Base-by-base conservation (phyloP, 2,888 invertebrate species). In the Phrixothrix hirtus region DNA sequence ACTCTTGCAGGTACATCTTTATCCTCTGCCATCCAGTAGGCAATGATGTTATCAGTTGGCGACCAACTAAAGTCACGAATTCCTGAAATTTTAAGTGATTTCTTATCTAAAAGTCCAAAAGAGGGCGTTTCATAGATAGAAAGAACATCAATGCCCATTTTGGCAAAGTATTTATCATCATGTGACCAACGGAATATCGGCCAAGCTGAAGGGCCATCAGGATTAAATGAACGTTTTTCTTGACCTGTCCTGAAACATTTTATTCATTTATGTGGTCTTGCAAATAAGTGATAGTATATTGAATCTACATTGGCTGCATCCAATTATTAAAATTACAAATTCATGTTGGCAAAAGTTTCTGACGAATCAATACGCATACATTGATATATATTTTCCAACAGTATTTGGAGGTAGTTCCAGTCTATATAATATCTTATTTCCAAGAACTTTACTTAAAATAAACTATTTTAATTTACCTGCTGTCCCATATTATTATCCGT, bases 11-110 rank as follows among this genome's bases (percentile, higher is more conserved):
- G 97, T 1, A 95, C 95, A 71, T 95, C 92, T 70, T 96, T 95
- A 70, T 94, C 89, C 77, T 99, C 99, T 0, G 96, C 95, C 2
- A 97, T 95, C 96, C 98, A 99, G 75, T 96, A 99, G 0, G 97
- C 97, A 35, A 99, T 84, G 25, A 92, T 83, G 71, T 96, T 97
- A 73, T 97, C 95, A 0, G 95, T 91, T 0, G 99, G 98, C 0
- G 97, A 98, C 98, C 99, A 99, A 63, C 90, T 89, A 77, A 99
- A 98, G 69, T 96, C 95, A 60, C 92, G 81, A 65, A 95, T 92
- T 29, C 92, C 92, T 3, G 86, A 82, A 31, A 92, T 88, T 74
- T 95, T 96, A 49, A 98, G 87, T 58, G 95, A 93, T 72, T 96
- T 96, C 75, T 95, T 93, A 55, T 97, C 96, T 3, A 96, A 78